Conservation (phyloP, 92 coral and sea anemone species). For the Phenganax subtilis region DNA sequence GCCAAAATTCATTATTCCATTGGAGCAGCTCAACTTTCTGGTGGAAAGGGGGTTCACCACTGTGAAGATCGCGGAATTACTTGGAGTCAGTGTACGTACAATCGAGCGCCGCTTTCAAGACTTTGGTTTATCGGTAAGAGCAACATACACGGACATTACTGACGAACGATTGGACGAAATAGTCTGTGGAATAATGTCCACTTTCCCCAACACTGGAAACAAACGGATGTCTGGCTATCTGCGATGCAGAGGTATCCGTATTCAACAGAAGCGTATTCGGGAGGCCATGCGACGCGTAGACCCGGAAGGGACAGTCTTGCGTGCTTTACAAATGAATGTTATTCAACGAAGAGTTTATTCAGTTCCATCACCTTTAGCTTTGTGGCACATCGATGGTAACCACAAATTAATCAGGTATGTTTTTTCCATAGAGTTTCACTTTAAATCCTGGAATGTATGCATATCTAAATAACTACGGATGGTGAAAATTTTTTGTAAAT, state of each 20-base stretch:
- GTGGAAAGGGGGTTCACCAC: constrained; percentile 1
- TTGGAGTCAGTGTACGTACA: constrained; percentile 15
- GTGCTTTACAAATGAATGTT: background rate
- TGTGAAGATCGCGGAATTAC: background rate
- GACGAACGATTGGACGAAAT: too few species aligned
- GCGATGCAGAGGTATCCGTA: background rate
- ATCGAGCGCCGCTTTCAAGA: constrained; percentile 16
- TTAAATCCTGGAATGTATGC: too few species aligned
- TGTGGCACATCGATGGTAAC: constrained; percentile 8
- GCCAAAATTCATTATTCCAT: too few species aligned
- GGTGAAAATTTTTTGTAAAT: too few species aligned
- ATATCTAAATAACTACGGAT: too few species aligned
- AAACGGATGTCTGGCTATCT: constrained; percentile 18
- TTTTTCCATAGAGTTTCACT: too few species aligned
- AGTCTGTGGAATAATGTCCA: too few species aligned
- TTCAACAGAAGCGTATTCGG: background rate
- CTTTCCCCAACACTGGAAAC: too few species aligned
- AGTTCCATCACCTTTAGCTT: background rate
- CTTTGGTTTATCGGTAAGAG: constrained; percentile 12
- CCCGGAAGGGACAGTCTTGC: background rate
- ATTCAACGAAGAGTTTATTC: too few species aligned
- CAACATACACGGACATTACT: background rate
- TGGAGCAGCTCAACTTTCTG: too few species aligned
- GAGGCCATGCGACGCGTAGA: constrained; percentile 15
- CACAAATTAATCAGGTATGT: background rate